phyloP scores from a whole-genome alignment of 2,888 invertebrate genomes.

The Eumerus sabulonum region DNA sequence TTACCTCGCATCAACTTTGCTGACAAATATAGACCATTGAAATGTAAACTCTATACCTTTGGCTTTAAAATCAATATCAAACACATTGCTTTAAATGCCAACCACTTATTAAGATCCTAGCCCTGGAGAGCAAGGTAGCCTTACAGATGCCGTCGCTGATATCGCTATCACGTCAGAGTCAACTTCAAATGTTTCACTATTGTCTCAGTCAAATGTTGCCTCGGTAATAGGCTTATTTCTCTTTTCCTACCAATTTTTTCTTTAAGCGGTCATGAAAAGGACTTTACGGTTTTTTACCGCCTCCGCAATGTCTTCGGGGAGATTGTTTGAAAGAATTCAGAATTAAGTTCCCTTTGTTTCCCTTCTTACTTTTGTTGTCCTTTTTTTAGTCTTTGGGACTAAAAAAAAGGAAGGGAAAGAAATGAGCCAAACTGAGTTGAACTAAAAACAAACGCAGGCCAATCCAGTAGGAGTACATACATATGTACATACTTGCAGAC shows the following conservation, averaged over 20 bases:
- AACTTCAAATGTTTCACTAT: no score
- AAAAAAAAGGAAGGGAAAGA: constrained; percentile 13
- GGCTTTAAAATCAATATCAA: no score
- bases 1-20: no score
- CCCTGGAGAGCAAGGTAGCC: neutral
- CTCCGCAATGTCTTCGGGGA: neutral
- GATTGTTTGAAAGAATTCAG: constrained; percentile 14
- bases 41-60: no score
- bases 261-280: no score
- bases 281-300: constrained; percentile 26
- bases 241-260: no score
- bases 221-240: no score
- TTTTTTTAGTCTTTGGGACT: constrained; percentile 1
- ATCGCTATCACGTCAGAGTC: constrained; percentile 38
- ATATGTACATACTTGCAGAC: constrained; percentile 10
- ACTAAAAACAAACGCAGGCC: constrained; percentile 58
- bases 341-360: constrained; percentile 1
- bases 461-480: constrained; percentile 41
- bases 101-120: constrained; percentile 16
- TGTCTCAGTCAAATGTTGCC: no score
- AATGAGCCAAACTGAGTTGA: constrained; percentile 37
- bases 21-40: no score
- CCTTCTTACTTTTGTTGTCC: neutral
- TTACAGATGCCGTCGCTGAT: constrained; percentile 27
- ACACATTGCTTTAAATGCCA: constrained; percentile 14